A percentile compares a stretch with the other conserved stretches of the same genome.
phyloP scores from a whole-genome alignment of 1,140 invertebrate species.

The Elymnias hypermnestra region DNA sequence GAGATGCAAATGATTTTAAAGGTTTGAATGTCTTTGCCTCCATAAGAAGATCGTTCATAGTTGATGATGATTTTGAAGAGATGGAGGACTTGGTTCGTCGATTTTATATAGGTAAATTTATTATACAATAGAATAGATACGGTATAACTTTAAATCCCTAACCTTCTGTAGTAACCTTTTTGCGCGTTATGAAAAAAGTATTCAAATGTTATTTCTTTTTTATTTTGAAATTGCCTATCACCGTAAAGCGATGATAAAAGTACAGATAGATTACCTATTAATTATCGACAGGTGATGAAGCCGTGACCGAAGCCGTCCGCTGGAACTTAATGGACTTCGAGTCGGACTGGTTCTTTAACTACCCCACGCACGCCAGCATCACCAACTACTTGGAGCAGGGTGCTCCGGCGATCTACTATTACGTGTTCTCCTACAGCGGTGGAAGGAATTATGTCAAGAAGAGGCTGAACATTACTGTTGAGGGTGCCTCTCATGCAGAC shows the following conservation, averaged over 20 bases:
- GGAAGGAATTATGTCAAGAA: constrained; percentile 6
- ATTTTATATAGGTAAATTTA: constrained; percentile 28
- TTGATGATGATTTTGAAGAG: constrained; percentile 14
- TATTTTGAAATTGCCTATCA: no score
- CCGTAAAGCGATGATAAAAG: no score
- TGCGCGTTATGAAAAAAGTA: no score
- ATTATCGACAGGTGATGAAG: no score
- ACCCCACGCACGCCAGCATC: constrained; percentile 23
- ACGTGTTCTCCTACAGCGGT: constrained; percentile 28
- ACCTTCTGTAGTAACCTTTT: no score
- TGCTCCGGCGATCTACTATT: constrained; percentile 22
- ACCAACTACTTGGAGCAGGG: constrained; percentile 21
- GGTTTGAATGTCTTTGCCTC: constrained; percentile 7
- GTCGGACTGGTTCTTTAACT: constrained; percentile 22
- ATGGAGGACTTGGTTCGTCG: constrained; percentile 16
- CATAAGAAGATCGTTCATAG: constrained; percentile 13
- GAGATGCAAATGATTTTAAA: constrained; percentile 1
- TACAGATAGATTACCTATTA: no score
- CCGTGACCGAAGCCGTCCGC: constrained; percentile 6
- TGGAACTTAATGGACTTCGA: constrained; percentile 17
- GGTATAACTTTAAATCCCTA: no score
- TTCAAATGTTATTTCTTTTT: no score
- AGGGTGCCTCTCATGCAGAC: neutral
- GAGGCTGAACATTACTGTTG: neutral
- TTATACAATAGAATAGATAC: no score